A percentile compares a stretch with the other conserved stretches of the same genome.
Evolutionary conservation across 1,140 invertebrate genomes (phyloP).

Genomic region (Brachionus asplanchnoidis): DNA sequence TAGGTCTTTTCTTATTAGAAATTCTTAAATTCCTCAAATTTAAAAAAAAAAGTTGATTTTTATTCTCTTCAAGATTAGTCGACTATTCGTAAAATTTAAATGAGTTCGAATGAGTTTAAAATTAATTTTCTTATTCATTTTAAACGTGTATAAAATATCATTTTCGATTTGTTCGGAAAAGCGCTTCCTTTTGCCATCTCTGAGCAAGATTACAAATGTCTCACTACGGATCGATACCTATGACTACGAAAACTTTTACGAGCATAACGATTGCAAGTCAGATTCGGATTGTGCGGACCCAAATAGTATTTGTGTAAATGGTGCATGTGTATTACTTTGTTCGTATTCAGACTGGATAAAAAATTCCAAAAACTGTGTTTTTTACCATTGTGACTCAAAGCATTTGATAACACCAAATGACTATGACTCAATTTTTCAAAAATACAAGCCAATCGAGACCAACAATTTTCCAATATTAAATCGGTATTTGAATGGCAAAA

Average conservation of each 20-base stretch:
- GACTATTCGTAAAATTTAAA: slow-evolving; percentile 17
- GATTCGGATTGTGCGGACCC: not conserved
- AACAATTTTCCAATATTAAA: not conserved
- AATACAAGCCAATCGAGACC: not conserved
- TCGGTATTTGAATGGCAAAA: not conserved
- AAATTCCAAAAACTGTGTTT: not conserved
- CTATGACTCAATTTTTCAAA: not conserved
- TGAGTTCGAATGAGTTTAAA: slow-evolving; percentile 38
- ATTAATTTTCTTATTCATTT: slow-evolving; percentile 20
- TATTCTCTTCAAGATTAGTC: not conserved
- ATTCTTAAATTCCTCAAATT: not conserved
- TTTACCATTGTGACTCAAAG: slow-evolving; percentile 13
- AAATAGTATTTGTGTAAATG: slow-evolving; percentile 7
- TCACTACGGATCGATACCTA: not conserved
- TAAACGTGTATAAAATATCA: not conserved
- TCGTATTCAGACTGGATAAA: not conserved
- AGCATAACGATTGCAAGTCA: not conserved
- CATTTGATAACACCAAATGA: not conserved
- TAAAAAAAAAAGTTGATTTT: not conserved
- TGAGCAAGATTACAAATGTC: not conserved
- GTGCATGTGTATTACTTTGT: not conserved
- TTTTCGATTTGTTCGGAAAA: not conserved
- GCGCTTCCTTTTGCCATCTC: not conserved
- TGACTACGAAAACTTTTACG: not conserved
- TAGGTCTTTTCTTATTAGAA: not conserved